These are phyloP conservation scores for Arrhamphus sclerolepis DNA, from an alignment of 2,797 vertebrate genomes.

Conservation along the genomic window DNA sequence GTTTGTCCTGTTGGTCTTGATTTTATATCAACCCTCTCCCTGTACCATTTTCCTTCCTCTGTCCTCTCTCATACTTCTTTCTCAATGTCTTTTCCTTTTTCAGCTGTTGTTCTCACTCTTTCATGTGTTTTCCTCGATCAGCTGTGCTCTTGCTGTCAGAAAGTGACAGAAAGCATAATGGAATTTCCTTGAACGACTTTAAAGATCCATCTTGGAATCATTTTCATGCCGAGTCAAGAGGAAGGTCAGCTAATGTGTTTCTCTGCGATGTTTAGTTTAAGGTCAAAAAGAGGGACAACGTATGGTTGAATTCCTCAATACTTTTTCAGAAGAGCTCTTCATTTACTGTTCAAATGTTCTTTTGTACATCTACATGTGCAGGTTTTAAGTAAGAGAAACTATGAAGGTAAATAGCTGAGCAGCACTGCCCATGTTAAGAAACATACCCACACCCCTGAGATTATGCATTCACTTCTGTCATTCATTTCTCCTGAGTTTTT, in stretches of 20 bases:
- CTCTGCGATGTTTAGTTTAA: too few species aligned
- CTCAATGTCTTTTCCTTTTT: constrained; percentile 5
- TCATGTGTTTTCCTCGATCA: constrained; percentile 8
- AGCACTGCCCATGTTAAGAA: constrained; percentile 1
- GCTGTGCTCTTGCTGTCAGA: neutral
- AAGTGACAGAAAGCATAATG: too few species aligned
- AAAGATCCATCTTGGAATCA: too few species aligned
- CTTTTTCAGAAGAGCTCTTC: too few species aligned
- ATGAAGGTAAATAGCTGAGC: neutral
- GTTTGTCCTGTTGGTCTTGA: too few species aligned
- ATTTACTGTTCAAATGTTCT: too few species aligned
- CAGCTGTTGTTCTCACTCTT: neutral
- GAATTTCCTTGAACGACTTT: too few species aligned
- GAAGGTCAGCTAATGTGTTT: too few species aligned
- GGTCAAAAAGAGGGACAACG: too few species aligned
- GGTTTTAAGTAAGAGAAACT: constrained; percentile 20
- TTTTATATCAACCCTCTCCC: too few species aligned
- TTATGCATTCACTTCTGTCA: constrained; percentile 26
- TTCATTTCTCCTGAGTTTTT: constrained; percentile 18
- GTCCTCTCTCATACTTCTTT: constrained; percentile 17
- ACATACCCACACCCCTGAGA: neutral
- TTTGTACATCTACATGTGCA: neutral
- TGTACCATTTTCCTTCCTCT: neutral
- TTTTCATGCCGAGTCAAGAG: too few species aligned
- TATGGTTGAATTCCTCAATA: too few species aligned